A percentile compares a stretch with the other conserved stretches of the same genome.
Evolutionary conservation across 2,888 invertebrate genomes (phyloP).

Genomic region (Coecobrya sp.): DNA sequence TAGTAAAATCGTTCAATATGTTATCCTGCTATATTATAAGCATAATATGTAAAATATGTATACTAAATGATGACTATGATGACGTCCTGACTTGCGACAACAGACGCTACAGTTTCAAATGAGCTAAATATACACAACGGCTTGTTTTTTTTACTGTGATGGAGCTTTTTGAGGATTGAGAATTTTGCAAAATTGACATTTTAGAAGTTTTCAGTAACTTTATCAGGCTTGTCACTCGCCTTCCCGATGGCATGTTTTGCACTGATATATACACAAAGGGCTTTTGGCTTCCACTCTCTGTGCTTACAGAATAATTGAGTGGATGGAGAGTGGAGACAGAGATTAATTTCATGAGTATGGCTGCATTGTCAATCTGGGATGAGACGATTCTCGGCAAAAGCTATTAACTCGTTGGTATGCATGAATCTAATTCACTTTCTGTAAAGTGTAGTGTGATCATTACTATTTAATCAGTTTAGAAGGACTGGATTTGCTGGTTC

Average conservation of each 20-base stretch:
- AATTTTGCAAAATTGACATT: too few species aligned
- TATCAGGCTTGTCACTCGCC: slow-evolving; percentile 25
- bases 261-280: background rate
- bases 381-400: background rate
- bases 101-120: background rate
- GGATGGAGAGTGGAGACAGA: background rate
- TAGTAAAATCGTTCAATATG: background rate
- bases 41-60: too few species aligned
- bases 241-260: slow-evolving; percentile 10
- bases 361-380: background rate
- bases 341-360: background rate
- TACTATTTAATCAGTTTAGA: background rate
- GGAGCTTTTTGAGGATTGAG: background rate
- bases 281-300: background rate
- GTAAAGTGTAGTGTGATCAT: too few species aligned
- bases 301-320: background rate
- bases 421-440: background rate
- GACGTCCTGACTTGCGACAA: background rate
- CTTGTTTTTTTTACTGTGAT: background rate
- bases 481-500: background rate
- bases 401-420: background rate
- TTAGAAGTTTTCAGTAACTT: background rate
- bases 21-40: too few species aligned
- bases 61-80: background rate
- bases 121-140: background rate